These are phyloP conservation scores for Clarias batrachus DNA, from an alignment of 2,113 vertebrate genomes.

Conservation along the genomic window DNA sequence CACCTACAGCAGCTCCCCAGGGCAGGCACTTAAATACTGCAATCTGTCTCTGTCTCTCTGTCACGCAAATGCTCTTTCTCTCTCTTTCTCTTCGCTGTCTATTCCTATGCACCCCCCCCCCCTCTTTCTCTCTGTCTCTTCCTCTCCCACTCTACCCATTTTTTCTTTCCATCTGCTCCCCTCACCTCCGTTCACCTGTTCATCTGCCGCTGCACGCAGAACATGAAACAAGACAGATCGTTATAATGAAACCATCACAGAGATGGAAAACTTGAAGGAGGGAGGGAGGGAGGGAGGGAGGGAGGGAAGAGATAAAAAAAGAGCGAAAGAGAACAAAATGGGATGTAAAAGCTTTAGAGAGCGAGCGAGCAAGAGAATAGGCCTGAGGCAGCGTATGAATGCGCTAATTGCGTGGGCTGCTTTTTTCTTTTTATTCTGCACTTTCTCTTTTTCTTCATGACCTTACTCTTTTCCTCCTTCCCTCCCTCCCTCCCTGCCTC, in stretches of 20 bases:
- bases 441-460: constrained; percentile 22
- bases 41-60: constrained; percentile 72
- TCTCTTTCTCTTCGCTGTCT: constrained; percentile 30
- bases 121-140: constrained; percentile 18
- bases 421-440: constrained; percentile 18
- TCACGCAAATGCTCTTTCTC: constrained; percentile 35
- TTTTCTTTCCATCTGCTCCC: constrained; percentile 25
- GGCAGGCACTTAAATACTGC: constrained; percentile 74
- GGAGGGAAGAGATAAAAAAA: background rate
- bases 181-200: constrained; percentile 40
- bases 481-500: background rate
- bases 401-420: constrained; percentile 49
- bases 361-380: background rate
- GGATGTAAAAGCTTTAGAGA: constrained; percentile 16
- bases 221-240: constrained; percentile 39
- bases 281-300: background rate
- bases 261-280: constrained; percentile 13
- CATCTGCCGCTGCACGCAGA: constrained; percentile 31
- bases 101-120: constrained; percentile 41
- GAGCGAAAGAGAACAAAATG: constrained; percentile 1
- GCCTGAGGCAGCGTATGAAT: constrained; percentile 33
- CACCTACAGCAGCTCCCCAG: constrained; percentile 72
- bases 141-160: constrained; percentile 3
- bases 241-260: constrained; percentile 27
- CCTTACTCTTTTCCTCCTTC: constrained; percentile 28